These are phyloP conservation scores for Poeciliopsis gracilis DNA, from an alignment of 2,797 vertebrate species.

Conservation along the genomic window DNA sequence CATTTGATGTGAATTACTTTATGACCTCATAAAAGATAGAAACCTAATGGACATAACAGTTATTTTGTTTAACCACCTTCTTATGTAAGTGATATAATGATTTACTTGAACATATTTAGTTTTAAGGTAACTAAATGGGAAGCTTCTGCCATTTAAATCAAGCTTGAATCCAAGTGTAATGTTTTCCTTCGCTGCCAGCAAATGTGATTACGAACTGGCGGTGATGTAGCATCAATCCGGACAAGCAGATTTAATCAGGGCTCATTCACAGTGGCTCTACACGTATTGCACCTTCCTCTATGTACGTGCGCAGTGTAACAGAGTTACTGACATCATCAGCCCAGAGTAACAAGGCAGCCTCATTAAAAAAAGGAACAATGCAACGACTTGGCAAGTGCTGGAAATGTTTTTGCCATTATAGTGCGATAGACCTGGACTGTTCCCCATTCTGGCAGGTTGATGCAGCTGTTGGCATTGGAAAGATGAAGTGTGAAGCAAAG, in stretches of 20 bases:
- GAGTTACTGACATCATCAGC: too few species aligned
- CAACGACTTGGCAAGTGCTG: neutral
- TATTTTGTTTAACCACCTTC: neutral
- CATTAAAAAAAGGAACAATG: slow-evolving; percentile 50
- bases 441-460: slow-evolving; percentile 2
- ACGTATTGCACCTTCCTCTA: neutral
- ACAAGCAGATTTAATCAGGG: slow-evolving; percentile 39
- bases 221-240: slow-evolving; percentile 22
- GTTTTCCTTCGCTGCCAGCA: slow-evolving; percentile 10
- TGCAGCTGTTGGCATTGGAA: slow-evolving; percentile 1
- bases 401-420: slow-evolving; percentile 47
- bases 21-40: neutral
- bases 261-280: slow-evolving; percentile 8
- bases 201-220: slow-evolving; percentile 38
- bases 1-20: slow-evolving; percentile 6
- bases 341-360: slow-evolving; percentile 12
- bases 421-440: slow-evolving; percentile 9
- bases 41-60: neutral
- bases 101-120: neutral
- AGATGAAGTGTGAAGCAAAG: neutral
- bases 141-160: neutral
- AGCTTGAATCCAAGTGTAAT: slow-evolving; percentile 3
- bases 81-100: neutral
- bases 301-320: slow-evolving; percentile 21
- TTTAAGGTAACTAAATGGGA: neutral